Conservation (phyloP, 1,140 invertebrate species). For the Wiebesia pumilae region DNA sequence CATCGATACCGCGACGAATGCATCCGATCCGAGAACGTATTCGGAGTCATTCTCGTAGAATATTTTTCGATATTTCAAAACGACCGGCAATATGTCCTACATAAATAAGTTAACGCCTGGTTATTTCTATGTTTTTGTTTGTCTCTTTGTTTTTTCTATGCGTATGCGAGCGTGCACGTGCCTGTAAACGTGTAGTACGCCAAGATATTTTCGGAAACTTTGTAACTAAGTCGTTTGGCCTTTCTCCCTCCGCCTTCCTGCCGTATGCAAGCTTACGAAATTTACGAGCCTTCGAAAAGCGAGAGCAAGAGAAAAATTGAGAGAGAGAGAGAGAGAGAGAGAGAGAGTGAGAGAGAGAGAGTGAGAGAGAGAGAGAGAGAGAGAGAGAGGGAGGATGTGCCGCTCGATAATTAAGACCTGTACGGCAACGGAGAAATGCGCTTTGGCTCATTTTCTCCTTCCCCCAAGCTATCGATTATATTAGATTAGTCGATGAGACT, state of each 20-base stretch:
- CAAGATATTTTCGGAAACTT: constrained; percentile 60
- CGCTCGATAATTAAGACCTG: constrained; percentile 51
- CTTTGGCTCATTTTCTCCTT: constrained; percentile 30
- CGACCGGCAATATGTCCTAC: not conserved
- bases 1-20: not conserved
- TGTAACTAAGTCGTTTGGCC: constrained; percentile 49
- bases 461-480: constrained; percentile 45
- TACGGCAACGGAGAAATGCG: constrained; percentile 29
- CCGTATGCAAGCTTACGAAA: constrained; percentile 48
- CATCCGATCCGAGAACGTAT: not conserved
- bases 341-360: not conserved
- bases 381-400: constrained; percentile 14
- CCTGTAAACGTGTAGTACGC: not conserved
- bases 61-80: constrained; percentile 24
- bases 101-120: not conserved
- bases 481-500: constrained; percentile 44
- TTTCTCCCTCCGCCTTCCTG: constrained; percentile 28
- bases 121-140: not conserved
- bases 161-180: not conserved
- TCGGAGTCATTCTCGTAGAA: not conserved
- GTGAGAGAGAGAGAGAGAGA: not conserved
- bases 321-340: not conserved
- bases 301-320: not conserved
- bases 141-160: not conserved
- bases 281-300: constrained; percentile 39